A percentile compares a stretch with the other conserved stretches of the same genome.
Conservation (phyloP, 64 coral and sea anemone genomes). For the Montipora capricornis region DNA sequence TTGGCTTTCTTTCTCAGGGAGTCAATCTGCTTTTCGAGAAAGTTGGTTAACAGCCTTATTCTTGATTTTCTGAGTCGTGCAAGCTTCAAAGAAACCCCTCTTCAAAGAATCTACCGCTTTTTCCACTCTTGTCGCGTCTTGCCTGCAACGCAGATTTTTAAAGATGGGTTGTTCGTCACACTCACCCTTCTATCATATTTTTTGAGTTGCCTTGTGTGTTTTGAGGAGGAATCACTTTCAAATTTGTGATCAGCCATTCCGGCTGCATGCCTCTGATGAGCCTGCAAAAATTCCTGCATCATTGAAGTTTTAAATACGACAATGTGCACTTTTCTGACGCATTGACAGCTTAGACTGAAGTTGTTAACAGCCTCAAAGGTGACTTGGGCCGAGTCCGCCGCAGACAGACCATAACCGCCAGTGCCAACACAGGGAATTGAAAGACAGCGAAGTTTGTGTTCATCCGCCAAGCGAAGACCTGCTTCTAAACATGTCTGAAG, state of each 20-base stretch:
- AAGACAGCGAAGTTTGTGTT: constrained; percentile 19
- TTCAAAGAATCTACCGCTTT: constrained; percentile 32
- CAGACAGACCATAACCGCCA: constrained; percentile 38
- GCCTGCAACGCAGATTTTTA: constrained; percentile 38
- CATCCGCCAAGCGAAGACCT: constrained; percentile 48
- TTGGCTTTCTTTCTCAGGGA: constrained; percentile 36
- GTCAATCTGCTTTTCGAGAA: constrained; percentile 25
- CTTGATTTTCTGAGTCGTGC: constrained; percentile 44
- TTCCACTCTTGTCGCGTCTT: constrained; percentile 17
- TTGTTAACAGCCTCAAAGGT: constrained; percentile 56
- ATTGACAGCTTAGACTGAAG: constrained; percentile 32
- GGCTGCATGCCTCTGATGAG: constrained; percentile 18
- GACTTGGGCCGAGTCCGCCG: constrained; percentile 48
- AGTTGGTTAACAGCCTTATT: constrained; percentile 18
- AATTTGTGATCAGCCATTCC: background rate
- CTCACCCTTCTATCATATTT: too few species aligned
- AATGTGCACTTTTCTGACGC: constrained; percentile 39
- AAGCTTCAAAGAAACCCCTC: constrained; percentile 54
- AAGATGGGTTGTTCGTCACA: background rate
- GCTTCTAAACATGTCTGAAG: constrained; percentile 57
- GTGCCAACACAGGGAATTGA: constrained; percentile 64
- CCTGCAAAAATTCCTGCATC: constrained; percentile 64
- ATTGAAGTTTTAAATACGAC: constrained; percentile 67
- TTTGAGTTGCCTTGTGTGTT: background rate
- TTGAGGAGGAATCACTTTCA: background rate